Evolutionary conservation across 2,888 invertebrate genomes (phyloP).

Genomic region (Leptinotarsa peninsularis): DNA sequence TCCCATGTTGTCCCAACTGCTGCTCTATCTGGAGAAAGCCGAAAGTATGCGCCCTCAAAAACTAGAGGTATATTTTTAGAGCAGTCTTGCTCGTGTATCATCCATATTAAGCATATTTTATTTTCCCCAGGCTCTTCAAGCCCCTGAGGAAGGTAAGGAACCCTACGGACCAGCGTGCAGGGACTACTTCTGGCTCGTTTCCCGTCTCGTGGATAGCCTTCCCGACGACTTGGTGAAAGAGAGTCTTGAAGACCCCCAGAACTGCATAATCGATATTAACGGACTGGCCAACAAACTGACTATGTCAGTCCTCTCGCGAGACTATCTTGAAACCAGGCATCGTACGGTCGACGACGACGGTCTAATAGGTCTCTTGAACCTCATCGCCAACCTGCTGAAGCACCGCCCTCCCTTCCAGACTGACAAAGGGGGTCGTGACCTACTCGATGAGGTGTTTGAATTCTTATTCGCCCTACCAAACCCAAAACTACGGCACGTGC

Average conservation of each 20-base stretch:
- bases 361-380: slow-evolving; percentile 85
- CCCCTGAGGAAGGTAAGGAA: slow-evolving; percentile 87
- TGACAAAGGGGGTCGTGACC: slow-evolving; percentile 78
- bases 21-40: slow-evolving; percentile 85
- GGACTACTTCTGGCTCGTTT: slow-evolving; percentile 94
- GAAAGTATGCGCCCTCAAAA: slow-evolving; percentile 83
- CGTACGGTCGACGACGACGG: slow-evolving; percentile 90
- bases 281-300: slow-evolving; percentile 74
- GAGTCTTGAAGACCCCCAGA: slow-evolving; percentile 70
- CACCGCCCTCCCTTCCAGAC: slow-evolving; percentile 90
- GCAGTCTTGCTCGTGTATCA: neutral
- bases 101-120: neutral
- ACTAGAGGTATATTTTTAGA: slow-evolving; percentile 62
- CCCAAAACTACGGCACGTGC: slow-evolving; percentile 85
- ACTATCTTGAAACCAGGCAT: slow-evolving; percentile 85
- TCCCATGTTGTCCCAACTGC: slow-evolving; percentile 83
- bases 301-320: slow-evolving; percentile 78
- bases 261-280: slow-evolving; percentile 77
- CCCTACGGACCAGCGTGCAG: slow-evolving; percentile 94
- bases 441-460: slow-evolving; percentile 78
- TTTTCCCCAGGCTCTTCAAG: slow-evolving; percentile 49
- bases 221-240: slow-evolving; percentile 83
- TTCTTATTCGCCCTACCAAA: slow-evolving; percentile 92
- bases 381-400: slow-evolving; percentile 89
- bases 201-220: slow-evolving; percentile 87